phyloP scores from a whole-genome alignment of 2,888 invertebrate species.

The Minunthozetes semirufus region DNA sequence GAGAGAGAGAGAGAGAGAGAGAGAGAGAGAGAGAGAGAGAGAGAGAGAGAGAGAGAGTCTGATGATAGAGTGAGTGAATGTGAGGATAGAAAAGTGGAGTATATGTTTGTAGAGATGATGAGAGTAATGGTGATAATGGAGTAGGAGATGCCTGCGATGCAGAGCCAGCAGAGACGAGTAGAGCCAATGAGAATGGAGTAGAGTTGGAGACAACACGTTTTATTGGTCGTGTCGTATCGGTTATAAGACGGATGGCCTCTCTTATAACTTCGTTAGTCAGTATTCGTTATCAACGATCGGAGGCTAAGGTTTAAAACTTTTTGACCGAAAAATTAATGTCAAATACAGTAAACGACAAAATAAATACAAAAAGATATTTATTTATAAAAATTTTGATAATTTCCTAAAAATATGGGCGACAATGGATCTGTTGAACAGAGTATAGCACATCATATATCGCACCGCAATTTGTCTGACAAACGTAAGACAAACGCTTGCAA shows the following conservation, averaged over 20 bases:
- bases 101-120: background rate
- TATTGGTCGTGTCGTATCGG: conserved; percentile 24
- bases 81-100: background rate
- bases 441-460: conserved; percentile 9
- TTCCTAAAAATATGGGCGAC: background rate
- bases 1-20: no score
- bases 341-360: conserved; percentile 11
- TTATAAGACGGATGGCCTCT: conserved; percentile 22
- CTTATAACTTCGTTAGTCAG: conserved; percentile 21
- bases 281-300: conserved; percentile 9
- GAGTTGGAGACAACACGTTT: conserved; percentile 2
- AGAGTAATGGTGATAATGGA: conserved; percentile 14
- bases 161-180: background rate
- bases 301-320: conserved; percentile 13
- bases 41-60: no score
- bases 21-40: no score
- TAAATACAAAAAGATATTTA: background rate
- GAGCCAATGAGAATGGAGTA: conserved; percentile 3
- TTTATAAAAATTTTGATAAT: conserved; percentile 4
- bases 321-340: conserved; percentile 15
- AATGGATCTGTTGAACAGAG: background rate
- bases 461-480: conserved; percentile 28
- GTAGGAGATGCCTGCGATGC: background rate
- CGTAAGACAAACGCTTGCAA: conserved; percentile 24
- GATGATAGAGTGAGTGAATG: no score